Base-by-base conservation (phyloP, 2,797 vertebrate species). In the Macropus fuliginosus region DNA sequence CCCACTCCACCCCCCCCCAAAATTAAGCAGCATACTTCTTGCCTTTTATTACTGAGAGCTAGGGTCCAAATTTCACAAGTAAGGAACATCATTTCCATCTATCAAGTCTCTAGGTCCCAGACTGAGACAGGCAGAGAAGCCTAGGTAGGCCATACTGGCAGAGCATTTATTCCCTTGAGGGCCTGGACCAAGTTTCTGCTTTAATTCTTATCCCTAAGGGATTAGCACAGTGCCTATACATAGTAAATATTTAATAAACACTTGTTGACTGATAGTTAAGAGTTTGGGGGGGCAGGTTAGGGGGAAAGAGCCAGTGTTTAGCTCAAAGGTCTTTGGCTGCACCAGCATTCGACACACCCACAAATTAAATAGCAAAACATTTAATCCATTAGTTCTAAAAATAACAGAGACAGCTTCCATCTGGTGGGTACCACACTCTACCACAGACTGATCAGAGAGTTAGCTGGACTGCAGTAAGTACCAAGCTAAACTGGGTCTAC, bases 311-410 rank as follows among this genome's bases (percentile, higher is more conserved):
- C 91, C 93, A 92, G 94, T 55, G 95, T 96, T 97, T 97, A 98
- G 97, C 91, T 96, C 96, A 96, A 97, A 96, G 98, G 95, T 89
- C 91, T 97, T 98, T 98, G 98, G 98, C 98, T 56, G 98, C 98
- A 98, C 98, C 98, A 98, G 97, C 98, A 98, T 98, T 98, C 97
- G 95, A 97, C 97, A 98, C 94, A 97, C 93, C 93, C 96, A 97
- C 97, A 98, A 97, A 97, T 96, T 96, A 97, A 96, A 96, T 46
- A 98, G 95, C 94, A 98, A 98, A 97, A 98, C 95, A 96, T 96
- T 98, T 97, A 98, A 98, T 98, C 94, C 92, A 98, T 97, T 97
- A 98, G 95, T 95, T 97, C 95, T 97, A 97, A 97, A 97, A 98
- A 98, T 97, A 98, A 98, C 90, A 95, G 55, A 97, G 94, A 97